These are phyloP conservation scores for Aviceda subcristata DNA, from an alignment of 2,113 vertebrate genomes.

Conservation along the genomic window DNA sequence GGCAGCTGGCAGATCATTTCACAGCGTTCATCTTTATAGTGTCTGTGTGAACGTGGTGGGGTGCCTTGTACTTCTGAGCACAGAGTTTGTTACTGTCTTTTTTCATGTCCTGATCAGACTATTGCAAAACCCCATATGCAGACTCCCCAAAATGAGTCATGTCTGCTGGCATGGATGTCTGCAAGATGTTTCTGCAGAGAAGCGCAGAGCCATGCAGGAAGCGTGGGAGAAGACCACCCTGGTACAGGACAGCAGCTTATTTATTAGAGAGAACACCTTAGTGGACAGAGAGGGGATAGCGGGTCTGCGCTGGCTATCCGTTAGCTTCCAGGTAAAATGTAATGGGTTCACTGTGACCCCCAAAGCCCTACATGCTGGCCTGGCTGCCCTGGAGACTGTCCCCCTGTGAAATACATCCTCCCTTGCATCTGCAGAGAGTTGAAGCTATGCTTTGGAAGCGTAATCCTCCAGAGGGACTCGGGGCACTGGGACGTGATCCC, in stretches of 20 bases:
- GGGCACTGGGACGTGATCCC: not conserved
- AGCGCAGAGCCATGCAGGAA: not conserved
- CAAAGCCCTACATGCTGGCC: not conserved
- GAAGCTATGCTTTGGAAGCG: not conserved
- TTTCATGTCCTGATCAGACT: slow-evolving; percentile 3
- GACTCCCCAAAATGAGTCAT: slow-evolving; percentile 32
- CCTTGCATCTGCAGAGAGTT: not conserved
- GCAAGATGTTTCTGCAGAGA: not conserved
- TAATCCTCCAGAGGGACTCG: not conserved
- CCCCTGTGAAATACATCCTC: rapidly evolving
- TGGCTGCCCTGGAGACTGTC: not conserved
- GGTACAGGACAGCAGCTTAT: not conserved
- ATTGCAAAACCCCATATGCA: not conserved
- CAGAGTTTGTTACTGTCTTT: not conserved
- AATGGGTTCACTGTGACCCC: not conserved
- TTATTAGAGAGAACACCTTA: not conserved
- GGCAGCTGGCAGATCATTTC: not conserved
- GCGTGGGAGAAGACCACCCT: not conserved
- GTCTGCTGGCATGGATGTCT: not conserved
- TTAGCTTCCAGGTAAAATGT: not conserved
- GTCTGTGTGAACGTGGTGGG: not conserved
- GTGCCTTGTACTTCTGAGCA: not conserved
- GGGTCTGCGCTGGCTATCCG: not conserved
- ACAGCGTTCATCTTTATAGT: not conserved
- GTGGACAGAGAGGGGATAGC: not conserved